Conservation (phyloP, 2,797 vertebrate genomes). For the Lemur catta region DNA sequence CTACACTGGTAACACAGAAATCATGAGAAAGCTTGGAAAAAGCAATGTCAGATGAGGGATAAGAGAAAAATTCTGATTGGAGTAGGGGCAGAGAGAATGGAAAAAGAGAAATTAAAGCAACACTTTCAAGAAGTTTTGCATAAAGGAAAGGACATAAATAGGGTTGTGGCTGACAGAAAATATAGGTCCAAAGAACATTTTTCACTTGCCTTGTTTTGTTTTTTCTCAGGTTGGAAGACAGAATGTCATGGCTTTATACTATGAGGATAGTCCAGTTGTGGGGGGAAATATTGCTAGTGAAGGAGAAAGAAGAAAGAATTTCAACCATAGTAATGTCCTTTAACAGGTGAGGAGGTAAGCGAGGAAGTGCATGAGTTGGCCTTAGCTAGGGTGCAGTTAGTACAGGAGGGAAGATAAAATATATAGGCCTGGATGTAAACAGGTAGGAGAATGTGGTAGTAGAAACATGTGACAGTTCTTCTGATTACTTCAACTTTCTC, state of each 20-base stretch:
- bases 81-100: not conserved
- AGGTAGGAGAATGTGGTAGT: not conserved
- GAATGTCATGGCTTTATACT: not conserved
- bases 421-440: not conserved
- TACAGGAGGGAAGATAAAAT: not conserved
- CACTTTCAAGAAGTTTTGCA: not conserved
- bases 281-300: not conserved
- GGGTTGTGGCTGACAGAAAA: not conserved
- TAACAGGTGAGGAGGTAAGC: not conserved
- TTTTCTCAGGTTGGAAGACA: not conserved
- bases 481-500: not conserved
- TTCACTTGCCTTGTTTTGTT: not conserved
- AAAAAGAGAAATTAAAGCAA: not conserved
- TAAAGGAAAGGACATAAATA: not conserved
- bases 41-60: not conserved
- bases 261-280: not conserved
- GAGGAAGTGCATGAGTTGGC: not conserved
- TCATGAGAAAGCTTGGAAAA: not conserved
- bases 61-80: not conserved
- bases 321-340: not conserved
- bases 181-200: not conserved
- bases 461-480: not conserved
- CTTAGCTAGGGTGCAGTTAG: not conserved
- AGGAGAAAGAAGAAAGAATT: not conserved
- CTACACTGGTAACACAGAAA: not conserved